Evolutionary conservation across 2,888 invertebrate species (phyloP).

Genomic region (Cryptocheilus praepositus): DNA sequence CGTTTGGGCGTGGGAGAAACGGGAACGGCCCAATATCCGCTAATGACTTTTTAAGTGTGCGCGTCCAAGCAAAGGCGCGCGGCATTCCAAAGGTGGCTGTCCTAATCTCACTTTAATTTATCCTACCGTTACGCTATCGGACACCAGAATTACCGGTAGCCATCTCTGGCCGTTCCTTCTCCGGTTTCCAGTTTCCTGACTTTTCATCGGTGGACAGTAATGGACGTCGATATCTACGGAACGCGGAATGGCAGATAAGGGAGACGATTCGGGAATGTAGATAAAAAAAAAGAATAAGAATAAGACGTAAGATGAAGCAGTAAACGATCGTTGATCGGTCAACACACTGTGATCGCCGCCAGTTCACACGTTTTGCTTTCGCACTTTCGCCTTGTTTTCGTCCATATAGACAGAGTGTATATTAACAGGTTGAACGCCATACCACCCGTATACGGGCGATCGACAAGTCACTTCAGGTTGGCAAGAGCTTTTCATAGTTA

Average conservation of each 20-base stretch:
- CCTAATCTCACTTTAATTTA: constrained; percentile 68
- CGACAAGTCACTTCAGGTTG: too few species aligned
- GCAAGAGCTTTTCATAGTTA: too few species aligned
- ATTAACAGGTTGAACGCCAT: too few species aligned
- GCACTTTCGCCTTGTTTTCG: too few species aligned
- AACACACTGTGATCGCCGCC: too few species aligned
- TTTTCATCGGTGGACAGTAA: neutral
- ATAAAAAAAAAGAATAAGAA: neutral
- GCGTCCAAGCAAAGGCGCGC: constrained; percentile 36
- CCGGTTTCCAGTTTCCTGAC: too few species aligned
- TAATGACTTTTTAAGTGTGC: constrained; percentile 70
- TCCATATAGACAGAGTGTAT: too few species aligned
- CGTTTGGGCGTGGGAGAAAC: too few species aligned
- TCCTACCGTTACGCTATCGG: constrained; percentile 56
- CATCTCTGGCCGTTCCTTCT: neutral
- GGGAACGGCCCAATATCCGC: constrained; percentile 38
- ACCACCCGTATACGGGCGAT: too few species aligned
- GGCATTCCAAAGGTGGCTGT: constrained; percentile 29
- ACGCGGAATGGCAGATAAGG: neutral
- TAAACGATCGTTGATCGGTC: too few species aligned
- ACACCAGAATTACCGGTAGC: constrained; percentile 26
- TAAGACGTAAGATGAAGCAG: too few species aligned
- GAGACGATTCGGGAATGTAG: neutral
- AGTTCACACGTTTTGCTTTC: too few species aligned
- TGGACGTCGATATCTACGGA: neutral